Percentiles rank a stretch among this genome's conserved stretches.
These are phyloP conservation scores for Morus bassanus DNA, from an alignment of 2,797 vertebrate species.

Conservation along the genomic window DNA sequence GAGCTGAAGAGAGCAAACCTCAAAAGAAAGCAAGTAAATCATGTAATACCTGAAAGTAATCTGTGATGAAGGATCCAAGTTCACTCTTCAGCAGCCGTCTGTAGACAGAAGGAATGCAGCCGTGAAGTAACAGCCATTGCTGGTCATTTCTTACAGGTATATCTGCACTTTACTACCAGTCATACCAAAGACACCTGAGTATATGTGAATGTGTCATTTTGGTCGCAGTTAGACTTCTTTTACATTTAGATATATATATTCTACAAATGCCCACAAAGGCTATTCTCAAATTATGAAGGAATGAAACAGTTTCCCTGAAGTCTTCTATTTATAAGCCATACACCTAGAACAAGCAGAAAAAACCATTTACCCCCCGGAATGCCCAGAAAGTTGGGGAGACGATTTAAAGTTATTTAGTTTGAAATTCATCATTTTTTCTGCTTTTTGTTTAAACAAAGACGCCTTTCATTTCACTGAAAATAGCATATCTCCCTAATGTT, in stretches of 20 bases:
- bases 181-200: neutral
- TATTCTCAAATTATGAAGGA: neutral
- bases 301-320: neutral
- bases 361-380: neutral
- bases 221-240: neutral
- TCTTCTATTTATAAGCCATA: neutral
- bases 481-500: neutral
- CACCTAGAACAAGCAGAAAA: neutral
- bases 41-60: slow-evolving; percentile 90
- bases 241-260: neutral
- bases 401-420: neutral
- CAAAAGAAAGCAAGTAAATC: neutral
- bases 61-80: slow-evolving; percentile 93
- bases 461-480: neutral
- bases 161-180: neutral
- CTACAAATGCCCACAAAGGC: neutral
- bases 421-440: neutral
- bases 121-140: slow-evolving; percentile 32
- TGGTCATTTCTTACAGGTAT: neutral
- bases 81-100: slow-evolving; percentile 93
- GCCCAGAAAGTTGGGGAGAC: neutral
- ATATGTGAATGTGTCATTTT: neutral
- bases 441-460: neutral
- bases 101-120: slow-evolving; percentile 53
- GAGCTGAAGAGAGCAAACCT: neutral